A percentile compares a stretch with the other conserved stretches of the same genome.
Conservation (phyloP, 2,888 invertebrate genomes). For the Fissipunctia ypsillon region DNA sequence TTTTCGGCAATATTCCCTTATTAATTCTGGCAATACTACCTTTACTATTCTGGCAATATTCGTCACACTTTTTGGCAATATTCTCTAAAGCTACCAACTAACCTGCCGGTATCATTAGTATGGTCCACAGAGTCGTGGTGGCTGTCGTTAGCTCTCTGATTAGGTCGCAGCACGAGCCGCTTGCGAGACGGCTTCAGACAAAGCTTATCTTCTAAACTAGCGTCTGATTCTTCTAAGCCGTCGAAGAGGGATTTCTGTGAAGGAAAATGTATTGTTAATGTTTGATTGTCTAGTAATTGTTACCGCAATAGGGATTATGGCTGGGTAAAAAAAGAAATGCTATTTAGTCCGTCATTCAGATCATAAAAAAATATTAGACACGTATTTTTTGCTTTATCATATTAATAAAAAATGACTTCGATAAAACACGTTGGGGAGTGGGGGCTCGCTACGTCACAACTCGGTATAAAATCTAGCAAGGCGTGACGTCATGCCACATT, state of each 20-base stretch:
- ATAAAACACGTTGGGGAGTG: too few relatives aligned
- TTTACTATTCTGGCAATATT: background rate
- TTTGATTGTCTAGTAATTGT: background rate
- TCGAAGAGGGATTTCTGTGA: constrained; percentile 95
- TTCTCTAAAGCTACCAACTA: background rate
- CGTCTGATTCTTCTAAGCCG: constrained; percentile 95
- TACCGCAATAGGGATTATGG: too few relatives aligned
- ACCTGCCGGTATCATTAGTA: constrained; percentile 60
- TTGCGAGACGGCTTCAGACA: constrained; percentile 92
- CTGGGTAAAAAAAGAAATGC: too few relatives aligned
- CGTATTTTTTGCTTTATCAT: too few relatives aligned
- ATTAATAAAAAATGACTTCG: too few relatives aligned
- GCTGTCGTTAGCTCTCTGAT: constrained; percentile 54
- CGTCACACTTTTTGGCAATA: background rate
- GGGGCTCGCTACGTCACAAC: too few relatives aligned
- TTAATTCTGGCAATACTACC: too few relatives aligned
- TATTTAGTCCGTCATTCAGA: too few relatives aligned
- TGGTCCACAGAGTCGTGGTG: constrained; percentile 61
- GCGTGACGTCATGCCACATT: too few relatives aligned
- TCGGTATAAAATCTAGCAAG: too few relatives aligned
- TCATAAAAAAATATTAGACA: too few relatives aligned
- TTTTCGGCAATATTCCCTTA: too few relatives aligned
- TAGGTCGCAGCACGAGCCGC: constrained; percentile 93
- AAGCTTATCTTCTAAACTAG: constrained; percentile 91
- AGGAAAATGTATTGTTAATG: background rate